Evolutionary conservation across 2,113 vertebrate genomes (phyloP).

Genomic region (Saimiri boliviensis): DNA sequence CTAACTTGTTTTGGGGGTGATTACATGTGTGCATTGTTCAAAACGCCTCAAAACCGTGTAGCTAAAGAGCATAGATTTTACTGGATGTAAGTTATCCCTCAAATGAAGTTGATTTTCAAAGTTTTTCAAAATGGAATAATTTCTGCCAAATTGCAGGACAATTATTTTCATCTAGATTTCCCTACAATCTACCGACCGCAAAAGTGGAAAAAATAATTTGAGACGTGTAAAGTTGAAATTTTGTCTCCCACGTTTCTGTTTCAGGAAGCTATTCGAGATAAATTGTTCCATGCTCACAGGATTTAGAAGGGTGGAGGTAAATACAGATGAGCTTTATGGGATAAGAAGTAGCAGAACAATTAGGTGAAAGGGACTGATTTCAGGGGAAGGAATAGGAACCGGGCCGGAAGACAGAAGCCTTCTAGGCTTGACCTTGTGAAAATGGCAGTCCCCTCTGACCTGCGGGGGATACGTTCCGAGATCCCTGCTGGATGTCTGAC

Average conservation of each 20-base stretch:
- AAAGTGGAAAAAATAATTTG: not conserved
- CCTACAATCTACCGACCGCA: not conserved
- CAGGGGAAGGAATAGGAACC: no score
- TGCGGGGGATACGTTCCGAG: no score
- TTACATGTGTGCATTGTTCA: not conserved
- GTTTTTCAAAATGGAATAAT: not conserved
- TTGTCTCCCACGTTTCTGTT: not conserved
- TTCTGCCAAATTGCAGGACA: not conserved
- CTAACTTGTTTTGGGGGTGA: not conserved
- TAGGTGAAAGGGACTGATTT: no score
- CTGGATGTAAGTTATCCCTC: not conserved
- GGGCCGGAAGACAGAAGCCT: no score
- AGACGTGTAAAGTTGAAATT: not conserved
- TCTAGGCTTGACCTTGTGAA: no score
- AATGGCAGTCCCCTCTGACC: no score
- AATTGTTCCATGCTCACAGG: not conserved
- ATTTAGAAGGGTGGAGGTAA: not conserved
- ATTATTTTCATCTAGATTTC: not conserved
- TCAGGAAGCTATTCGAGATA: not conserved
- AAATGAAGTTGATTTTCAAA: not conserved
- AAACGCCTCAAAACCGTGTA: not conserved
- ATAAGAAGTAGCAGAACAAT: no score
- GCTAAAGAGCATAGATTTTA: not conserved
- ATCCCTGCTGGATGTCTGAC: no score
- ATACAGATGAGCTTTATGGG: no score